A percentile compares a stretch with the other conserved stretches of the same genome.
Conservation (phyloP, 2,888 invertebrate species). For the Leucophenga montana region DNA sequence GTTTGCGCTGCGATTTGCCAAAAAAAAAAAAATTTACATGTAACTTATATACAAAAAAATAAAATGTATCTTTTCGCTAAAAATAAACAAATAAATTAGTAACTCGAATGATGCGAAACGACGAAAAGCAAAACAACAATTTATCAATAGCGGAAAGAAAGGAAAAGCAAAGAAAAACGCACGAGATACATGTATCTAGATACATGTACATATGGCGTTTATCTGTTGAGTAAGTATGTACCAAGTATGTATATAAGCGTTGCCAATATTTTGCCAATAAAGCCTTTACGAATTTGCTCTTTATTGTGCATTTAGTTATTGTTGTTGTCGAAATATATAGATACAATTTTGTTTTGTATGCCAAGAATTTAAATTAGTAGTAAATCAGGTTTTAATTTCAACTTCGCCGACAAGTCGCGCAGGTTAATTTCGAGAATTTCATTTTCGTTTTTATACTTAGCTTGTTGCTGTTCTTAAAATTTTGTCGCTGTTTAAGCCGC, state of each 20-base stretch:
- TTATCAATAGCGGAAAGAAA: slow-evolving; percentile 37
- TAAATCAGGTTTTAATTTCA: slow-evolving; percentile 58
- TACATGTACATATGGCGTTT: background rate
- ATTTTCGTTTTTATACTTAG: slow-evolving; percentile 30
- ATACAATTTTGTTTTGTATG: slow-evolving; percentile 50
- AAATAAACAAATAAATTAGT: slow-evolving; percentile 10
- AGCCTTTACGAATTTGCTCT: slow-evolving; percentile 48
- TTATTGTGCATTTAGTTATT: slow-evolving; percentile 21
- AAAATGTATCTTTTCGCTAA: background rate
- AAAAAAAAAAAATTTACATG: too few relatives aligned
- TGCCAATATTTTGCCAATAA: slow-evolving; percentile 61
- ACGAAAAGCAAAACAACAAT: slow-evolving; percentile 39
- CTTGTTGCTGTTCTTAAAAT: slow-evolving; percentile 52
- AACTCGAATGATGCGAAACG: too few relatives aligned
- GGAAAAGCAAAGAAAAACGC: slow-evolving; percentile 30
- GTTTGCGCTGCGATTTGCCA: too few relatives aligned
- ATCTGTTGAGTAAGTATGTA: background rate
- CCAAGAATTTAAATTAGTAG: slow-evolving; percentile 66
- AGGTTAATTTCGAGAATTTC: slow-evolving; percentile 28
- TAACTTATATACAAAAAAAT: background rate
- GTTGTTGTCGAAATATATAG: background rate
- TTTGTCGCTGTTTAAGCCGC: slow-evolving; percentile 16
- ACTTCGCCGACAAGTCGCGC: slow-evolving; percentile 19
- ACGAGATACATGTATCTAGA: slow-evolving; percentile 37
- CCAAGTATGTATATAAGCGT: slow-evolving; percentile 2